Evolutionary conservation across 2,888 invertebrate genomes (phyloP).

Genomic region (Caenorhabditis becei): DNA sequence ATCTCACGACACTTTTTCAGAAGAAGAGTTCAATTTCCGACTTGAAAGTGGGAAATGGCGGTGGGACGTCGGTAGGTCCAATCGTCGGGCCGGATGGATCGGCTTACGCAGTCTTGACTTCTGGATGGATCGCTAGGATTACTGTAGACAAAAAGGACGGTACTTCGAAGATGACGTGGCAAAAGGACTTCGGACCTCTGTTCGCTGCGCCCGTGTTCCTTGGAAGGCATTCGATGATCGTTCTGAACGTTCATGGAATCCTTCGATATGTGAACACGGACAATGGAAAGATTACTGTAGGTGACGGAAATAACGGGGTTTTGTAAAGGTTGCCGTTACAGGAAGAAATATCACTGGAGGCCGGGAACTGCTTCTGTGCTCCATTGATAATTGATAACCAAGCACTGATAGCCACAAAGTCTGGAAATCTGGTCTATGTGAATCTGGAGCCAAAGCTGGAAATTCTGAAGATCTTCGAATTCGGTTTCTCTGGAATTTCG

Average conservation of each 20-base stretch:
- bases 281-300: conserved; percentile 16
- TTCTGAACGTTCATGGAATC: conserved; percentile 26
- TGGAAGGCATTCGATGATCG: not conserved
- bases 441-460: not conserved
- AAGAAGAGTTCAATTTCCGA: not conserved
- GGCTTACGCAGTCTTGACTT: conserved; percentile 26
- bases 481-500: conserved; percentile 21
- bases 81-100: conserved; percentile 13
- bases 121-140: conserved; percentile 25
- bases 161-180: not conserved
- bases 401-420: conserved; percentile 16
- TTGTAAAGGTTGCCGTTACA: conserved; percentile 9
- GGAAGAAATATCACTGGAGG: conserved; percentile 13
- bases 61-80: conserved; percentile 38
- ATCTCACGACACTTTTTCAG: not conserved
- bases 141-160: not conserved
- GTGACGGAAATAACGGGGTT: not conserved
- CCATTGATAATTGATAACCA: conserved; percentile 14
- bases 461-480: conserved; percentile 7
- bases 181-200: conserved; percentile 20
- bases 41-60: not conserved
- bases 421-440: conserved; percentile 8
- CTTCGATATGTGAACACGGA: conserved; percentile 4
- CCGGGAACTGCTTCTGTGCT: conserved; percentile 41
- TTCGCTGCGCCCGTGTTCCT: conserved; percentile 25